Base-by-base conservation (phyloP, 2,113 vertebrate species). In the Grammomys dolichurus region DNA sequence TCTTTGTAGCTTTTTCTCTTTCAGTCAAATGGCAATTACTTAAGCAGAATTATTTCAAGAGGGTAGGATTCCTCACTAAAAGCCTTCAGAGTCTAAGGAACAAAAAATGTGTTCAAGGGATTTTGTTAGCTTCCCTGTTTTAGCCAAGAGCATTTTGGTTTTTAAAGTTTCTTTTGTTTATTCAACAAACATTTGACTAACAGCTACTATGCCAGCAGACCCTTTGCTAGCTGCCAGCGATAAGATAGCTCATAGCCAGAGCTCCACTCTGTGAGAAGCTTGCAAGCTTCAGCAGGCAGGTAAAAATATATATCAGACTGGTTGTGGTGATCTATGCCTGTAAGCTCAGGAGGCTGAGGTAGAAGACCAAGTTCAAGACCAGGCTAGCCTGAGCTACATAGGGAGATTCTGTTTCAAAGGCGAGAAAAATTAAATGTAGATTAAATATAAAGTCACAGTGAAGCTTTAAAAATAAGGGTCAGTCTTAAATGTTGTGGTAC, bases 1-100 rank as follows among this genome's bases (percentile, higher is more conserved):
- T 97, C 97, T 98, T 97, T 98, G 92, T 98, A 26, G 51, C 65
- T 98, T 97, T 97, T 97, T 97, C 95, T 97, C 98, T 98, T 97
- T 94, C 96, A 98, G 89, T 97, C 87, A 40, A 97, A 97, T 97
- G 78, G 46, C 97, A 96, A 92, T 97, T 98, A 96, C 96, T 95
- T 96, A 89, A 91, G 96, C 95, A 96, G 93, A 98, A 97, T 98
- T 98, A 97, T 98, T 98, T 98, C 95, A 95, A 95, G 92, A 97
- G 95, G 76, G 90, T 28, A 2, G 93, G 70, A 96, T 95, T 96
- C 94, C 92, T 97, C 94, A 95, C 97, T 97, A 97, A 97, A 96
- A 97, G 95, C 93, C 94, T 97, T 97, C 95, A 94, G 97, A 98
- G 98, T 97, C 97, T 95, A 86, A 94, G 97, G 90, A 97, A 84